These are phyloP conservation scores for Entomobrya proxima DNA, from an alignment of 2,888 invertebrate genomes.

Conservation along the genomic window DNA sequence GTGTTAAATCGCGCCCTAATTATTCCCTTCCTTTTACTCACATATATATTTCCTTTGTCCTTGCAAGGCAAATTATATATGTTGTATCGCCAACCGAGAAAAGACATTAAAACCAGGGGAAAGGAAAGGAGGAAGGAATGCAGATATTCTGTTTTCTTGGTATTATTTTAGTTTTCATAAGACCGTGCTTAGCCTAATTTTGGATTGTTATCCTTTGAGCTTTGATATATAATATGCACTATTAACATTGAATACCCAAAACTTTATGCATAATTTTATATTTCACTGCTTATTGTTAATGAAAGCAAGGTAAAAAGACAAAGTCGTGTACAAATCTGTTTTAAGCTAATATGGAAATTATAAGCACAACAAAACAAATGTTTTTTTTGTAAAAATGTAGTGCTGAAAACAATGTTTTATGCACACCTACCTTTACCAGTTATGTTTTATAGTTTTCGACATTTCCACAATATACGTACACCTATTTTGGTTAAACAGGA, in stretches of 20 bases:
- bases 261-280: too few relatives aligned
- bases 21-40: constrained; percentile 72
- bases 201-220: not conserved
- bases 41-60: constrained; percentile 58
- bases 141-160: constrained; percentile 36
- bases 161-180: not conserved
- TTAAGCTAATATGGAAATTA: too few relatives aligned
- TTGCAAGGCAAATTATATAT: constrained; percentile 64
- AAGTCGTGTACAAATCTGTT: too few relatives aligned
- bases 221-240: too few relatives aligned
- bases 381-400: too few relatives aligned
- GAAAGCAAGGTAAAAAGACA: too few relatives aligned
- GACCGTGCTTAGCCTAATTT: not conserved
- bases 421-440: too few relatives aligned
- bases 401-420: not conserved
- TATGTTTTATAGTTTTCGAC: too few relatives aligned
- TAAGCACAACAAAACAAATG: too few relatives aligned
- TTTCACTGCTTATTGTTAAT: too few relatives aligned
- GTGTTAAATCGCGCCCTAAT: constrained; percentile 75
- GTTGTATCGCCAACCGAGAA: constrained; percentile 57
- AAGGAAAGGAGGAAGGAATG: constrained; percentile 34
- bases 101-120: constrained; percentile 51
- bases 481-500: not conserved
- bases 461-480: constrained; percentile 1
- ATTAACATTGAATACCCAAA: too few relatives aligned